A percentile compares a stretch with the other conserved stretches of the same genome.
Evolutionary conservation across 1,140 invertebrate genomes (phyloP).

Genomic region (Capitella teleta): DNA sequence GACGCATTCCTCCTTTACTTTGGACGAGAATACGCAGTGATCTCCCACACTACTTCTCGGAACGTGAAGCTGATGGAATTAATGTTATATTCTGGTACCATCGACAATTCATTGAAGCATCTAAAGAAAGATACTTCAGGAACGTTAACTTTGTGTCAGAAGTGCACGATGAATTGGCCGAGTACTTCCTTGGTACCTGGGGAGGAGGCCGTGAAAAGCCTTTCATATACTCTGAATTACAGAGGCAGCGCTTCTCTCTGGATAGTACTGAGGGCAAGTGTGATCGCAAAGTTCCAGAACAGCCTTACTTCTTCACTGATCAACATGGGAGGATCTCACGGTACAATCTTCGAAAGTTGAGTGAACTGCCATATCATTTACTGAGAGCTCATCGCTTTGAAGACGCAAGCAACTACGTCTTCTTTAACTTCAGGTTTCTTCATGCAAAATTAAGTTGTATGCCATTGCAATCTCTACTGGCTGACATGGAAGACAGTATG

Average conservation of each 20-base stretch:
- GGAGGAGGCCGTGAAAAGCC: conserved; percentile 77
- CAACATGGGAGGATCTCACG: conserved; percentile 66
- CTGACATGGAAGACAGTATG: conserved; percentile 91
- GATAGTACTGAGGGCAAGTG: conserved; percentile 54
- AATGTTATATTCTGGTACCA: conserved; percentile 20
- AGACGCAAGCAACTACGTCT: conserved; percentile 82
- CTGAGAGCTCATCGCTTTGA: conserved; percentile 65
- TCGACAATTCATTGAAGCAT: conserved; percentile 15
- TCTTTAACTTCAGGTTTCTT: conserved; percentile 97
- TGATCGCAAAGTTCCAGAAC: conserved; percentile 88
- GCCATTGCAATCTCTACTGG: conserved; percentile 77
- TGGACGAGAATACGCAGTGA: conserved; percentile 14
- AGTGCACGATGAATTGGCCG: conserved; percentile 93
- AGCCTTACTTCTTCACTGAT: conserved; percentile 83
- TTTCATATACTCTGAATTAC: conserved; percentile 94
- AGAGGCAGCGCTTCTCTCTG: conserved; percentile 59
- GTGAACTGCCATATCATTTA: conserved; percentile 85
- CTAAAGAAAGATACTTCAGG: conserved; percentile 70
- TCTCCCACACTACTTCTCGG: conserved; percentile 10
- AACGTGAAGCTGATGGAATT: conserved; percentile 12
- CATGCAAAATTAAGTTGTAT: conserved; percentile 91
- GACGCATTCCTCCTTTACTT: conserved; percentile 13
- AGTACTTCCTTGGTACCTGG: conserved; percentile 82
- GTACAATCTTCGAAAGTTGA: conserved; percentile 45
- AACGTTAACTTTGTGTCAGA: conserved; percentile 92